Percentiles rank a stretch among this genome's conserved stretches.
These are phyloP conservation scores for Otolemur garnettii DNA, from an alignment of 2,113 vertebrate species.

Conservation along the genomic window DNA sequence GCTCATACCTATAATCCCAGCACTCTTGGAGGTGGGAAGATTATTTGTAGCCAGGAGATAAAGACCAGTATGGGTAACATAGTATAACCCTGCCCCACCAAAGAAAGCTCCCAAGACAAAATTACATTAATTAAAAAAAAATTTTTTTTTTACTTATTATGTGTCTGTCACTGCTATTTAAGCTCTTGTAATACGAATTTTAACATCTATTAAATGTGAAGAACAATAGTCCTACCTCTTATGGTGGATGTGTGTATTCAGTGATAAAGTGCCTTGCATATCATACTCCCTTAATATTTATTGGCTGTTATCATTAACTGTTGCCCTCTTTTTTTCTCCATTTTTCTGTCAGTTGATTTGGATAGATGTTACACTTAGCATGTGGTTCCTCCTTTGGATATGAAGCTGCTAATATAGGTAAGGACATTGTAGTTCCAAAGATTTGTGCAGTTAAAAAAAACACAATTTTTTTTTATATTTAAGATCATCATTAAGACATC, in stretches of 20 bases:
- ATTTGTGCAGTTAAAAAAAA: not conserved
- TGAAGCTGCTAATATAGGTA: conserved; percentile 94
- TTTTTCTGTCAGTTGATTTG: conserved; percentile 92
- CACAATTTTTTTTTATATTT: not conserved
- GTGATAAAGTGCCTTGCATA: not conserved
- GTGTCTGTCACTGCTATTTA: not conserved
- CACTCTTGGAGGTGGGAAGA: too few relatives aligned
- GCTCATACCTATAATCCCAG: too few relatives aligned
- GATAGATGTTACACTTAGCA: conserved; percentile 94
- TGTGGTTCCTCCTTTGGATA: conserved; percentile 96
- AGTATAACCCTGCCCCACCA: too few relatives aligned
- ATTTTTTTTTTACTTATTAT: too few relatives aligned
- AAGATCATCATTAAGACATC: conserved; percentile 10
- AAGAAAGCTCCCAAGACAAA: too few relatives aligned
- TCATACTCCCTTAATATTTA: not conserved
- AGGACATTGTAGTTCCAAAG: conserved; percentile 58
- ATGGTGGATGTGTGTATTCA: not conserved
- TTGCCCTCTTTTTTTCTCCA: not conserved
- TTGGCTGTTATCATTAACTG: conserved; percentile 38
- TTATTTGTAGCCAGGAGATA: too few relatives aligned
- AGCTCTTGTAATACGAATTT: not conserved
- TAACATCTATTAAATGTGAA: not conserved
- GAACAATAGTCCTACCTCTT: not conserved
- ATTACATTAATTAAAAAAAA: too few relatives aligned
- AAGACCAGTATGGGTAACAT: too few relatives aligned